Evolutionary conservation across 1,140 invertebrate genomes (phyloP), one percentile per base, ranked within the genome.

Genomic region (Sycophaga agraensis): DNA sequence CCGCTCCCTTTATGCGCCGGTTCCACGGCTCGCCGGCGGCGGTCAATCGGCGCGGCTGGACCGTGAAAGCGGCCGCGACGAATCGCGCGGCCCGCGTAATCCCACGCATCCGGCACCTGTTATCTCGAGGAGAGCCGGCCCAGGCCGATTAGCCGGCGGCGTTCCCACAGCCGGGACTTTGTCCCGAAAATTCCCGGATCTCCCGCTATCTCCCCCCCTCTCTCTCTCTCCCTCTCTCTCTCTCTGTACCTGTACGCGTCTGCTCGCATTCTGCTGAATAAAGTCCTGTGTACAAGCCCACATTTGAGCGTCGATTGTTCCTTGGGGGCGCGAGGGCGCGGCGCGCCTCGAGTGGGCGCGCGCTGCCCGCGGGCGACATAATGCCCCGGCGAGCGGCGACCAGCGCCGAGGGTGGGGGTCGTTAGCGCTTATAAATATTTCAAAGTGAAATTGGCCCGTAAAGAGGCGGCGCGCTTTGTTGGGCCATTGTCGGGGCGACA

Each of bases 71-170:
- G 49, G 31, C 19, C 53, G 63, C 39, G 19, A 39, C 65, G 40
- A 68, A 70, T 72, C 42, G 59, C 12, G 9, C 48, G 35, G 11
- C 28, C 11, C 65, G 14, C 35, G 39, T 68, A 66, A 66, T 69
- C 65, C 66, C 55, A 57, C 54, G 67, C 68, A 72, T 72, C 68
- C 61, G 66, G 65, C 67, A 73, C 71, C 69, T 74, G 70, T 73
- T 59, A 40, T 51, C 57, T 34, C 34, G 2, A n/a, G n/a, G n/a
- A n/a, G n/a, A n/a, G n/a, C n/a, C n/a, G 17, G 12, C 22, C 22
- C 46, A 0, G 46, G 68, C 55, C 46, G 46, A 49, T 56, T 60
- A 56, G 35, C 21, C 14, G 16, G 43, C 21, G 42, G 7, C 4
- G 14, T 61, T 63, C 56, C 28, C 60, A 64, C 54, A 45, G 16